A percentile compares a stretch with the other conserved stretches of the same genome.
Conservation (phyloP, 2,113 vertebrate genomes). For the Notiomystis cincta region DNA sequence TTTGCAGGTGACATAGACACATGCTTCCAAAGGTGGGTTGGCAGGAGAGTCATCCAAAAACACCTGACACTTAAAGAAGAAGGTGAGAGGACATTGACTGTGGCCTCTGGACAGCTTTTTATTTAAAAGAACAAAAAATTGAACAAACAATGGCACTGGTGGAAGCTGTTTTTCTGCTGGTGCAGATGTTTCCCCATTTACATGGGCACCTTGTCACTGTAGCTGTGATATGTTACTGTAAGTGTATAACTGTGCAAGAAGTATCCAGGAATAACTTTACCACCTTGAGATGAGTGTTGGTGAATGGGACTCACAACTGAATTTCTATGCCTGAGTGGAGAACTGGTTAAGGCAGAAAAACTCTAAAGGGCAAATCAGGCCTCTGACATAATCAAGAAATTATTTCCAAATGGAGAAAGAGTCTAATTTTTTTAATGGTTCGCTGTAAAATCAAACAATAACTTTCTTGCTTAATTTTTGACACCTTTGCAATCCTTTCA, state of each 20-base stretch:
- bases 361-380: not conserved
- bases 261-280: not conserved
- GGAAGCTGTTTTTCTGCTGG: not conserved
- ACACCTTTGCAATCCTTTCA: not conserved
- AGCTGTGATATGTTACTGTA: not conserved
- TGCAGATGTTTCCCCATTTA: not conserved
- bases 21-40: not conserved
- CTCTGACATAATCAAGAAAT: not conserved
- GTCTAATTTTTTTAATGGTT: not conserved
- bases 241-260: fast-evolving
- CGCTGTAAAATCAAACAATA: not conserved
- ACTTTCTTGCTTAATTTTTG: not conserved
- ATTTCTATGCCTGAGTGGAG: not conserved
- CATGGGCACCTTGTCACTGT: not conserved
- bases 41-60: not conserved
- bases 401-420: not conserved
- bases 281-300: not conserved
- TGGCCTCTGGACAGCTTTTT: not conserved
- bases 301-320: not conserved
- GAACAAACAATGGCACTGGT: not conserved
- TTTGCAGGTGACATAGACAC: not conserved
- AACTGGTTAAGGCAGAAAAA: not conserved
- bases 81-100: not conserved
- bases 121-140: not conserved
- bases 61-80: not conserved